Conservation (phyloP, 1,140 invertebrate species). For the Sycophila sp. region DNA sequence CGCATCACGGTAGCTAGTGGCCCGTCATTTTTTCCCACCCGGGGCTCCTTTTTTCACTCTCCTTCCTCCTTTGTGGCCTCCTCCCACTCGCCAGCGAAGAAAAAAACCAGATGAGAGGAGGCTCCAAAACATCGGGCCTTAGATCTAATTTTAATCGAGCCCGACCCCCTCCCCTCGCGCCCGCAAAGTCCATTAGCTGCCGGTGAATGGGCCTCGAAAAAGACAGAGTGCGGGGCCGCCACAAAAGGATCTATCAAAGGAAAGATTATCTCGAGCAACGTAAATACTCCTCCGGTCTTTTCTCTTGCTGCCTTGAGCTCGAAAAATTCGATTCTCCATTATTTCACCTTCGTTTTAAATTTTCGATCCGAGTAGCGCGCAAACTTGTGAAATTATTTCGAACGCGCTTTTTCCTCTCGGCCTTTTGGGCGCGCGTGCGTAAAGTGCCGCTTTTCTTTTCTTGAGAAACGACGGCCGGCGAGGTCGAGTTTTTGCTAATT, state of each 20-base stretch:
- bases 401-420: background rate
- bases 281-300: background rate
- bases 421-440: too few species aligned
- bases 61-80: conserved; percentile 5
- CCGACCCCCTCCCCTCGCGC: background rate
- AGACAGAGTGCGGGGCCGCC: background rate
- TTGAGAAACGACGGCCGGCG: background rate
- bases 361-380: too few species aligned
- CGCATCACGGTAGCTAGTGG: conserved; percentile 51
- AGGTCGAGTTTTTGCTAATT: too few species aligned
- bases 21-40: conserved; percentile 52
- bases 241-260: conserved; percentile 6
- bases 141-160: conserved; percentile 55
- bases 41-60: conserved; percentile 40
- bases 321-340: too few species aligned
- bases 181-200: conserved; percentile 8
- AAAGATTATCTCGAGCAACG: background rate
- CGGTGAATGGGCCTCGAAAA: background rate
- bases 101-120: conserved; percentile 9
- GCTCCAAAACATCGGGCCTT: conserved; percentile 50
- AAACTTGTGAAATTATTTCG: background rate
- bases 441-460: background rate
- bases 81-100: background rate
- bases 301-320: too few species aligned
- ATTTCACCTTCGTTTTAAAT: too few species aligned